phyloP scores from a whole-genome alignment of 2,888 invertebrate genomes.

The Drosophila crucigera region DNA sequence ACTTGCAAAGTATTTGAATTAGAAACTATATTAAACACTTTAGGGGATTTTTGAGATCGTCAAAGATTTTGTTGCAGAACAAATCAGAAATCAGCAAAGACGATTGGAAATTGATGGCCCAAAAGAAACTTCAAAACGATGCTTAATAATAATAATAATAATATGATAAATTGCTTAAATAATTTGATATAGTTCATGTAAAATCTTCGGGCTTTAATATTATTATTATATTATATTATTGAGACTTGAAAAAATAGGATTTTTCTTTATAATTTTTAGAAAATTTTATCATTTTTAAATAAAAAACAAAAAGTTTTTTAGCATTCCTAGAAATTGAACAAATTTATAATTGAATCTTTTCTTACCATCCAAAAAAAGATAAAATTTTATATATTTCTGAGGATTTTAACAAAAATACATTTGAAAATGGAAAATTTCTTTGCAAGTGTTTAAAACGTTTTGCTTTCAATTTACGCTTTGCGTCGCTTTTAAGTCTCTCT shows the following conservation, averaged over 20 bases:
- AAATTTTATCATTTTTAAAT: no score
- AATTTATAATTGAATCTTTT: neutral
- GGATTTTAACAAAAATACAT: neutral
- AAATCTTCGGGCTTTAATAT: neutral
- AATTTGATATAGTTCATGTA: no score
- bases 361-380: rapidly evolving
- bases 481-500: constrained; percentile 5
- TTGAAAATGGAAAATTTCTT: neutral
- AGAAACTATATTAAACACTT: neutral
- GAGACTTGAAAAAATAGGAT: neutral
- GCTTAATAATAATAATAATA: neutral
- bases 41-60: neutral
- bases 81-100: neutral
- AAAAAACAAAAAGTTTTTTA: no score
- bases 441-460: constrained; percentile 46
- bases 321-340: neutral
- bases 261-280: neutral
- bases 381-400: neutral
- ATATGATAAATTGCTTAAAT: neutral
- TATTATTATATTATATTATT: no score
- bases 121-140: no score
- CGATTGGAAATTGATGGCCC: no score
- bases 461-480: constrained; percentile 20
- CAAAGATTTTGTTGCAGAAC: neutral
- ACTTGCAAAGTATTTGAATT: constrained; percentile 31